Evolutionary conservation across 1,140 invertebrate genomes (phyloP).

Genomic region (Pogonomyrmex californicus): DNA sequence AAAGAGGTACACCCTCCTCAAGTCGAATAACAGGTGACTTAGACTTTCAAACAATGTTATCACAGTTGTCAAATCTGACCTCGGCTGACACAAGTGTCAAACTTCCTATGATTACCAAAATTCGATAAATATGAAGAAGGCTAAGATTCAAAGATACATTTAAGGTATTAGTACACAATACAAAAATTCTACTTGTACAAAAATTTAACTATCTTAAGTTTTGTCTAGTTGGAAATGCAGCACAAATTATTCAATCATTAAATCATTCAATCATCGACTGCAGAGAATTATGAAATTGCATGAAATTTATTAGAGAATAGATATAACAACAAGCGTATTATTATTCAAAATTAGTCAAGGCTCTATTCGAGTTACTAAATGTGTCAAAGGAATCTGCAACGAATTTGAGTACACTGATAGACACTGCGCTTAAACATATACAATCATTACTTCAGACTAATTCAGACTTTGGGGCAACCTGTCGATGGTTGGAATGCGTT

Average conservation of each 20-base stretch:
- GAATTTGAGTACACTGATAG: neutral
- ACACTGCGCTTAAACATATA: slow-evolving; percentile 3
- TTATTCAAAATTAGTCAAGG: neutral
- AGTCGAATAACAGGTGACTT: no score
- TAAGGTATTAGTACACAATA: neutral
- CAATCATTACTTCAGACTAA: neutral
- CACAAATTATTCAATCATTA: neutral
- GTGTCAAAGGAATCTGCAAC: neutral
- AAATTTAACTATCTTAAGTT: slow-evolving; percentile 17
- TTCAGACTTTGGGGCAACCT: neutral
- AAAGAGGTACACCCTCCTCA: no score
- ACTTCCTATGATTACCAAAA: slow-evolving; percentile 4
- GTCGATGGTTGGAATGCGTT: neutral
- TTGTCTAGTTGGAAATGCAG: neutral
- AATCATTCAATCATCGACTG: neutral
- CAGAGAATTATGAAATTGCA: neutral
- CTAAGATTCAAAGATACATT: neutral
- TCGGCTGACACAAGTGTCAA: neutral
- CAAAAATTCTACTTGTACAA: neutral
- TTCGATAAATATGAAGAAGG: neutral
- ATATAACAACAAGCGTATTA: neutral
- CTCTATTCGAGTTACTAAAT: neutral
- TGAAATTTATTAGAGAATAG: neutral
- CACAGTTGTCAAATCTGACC: neutral
- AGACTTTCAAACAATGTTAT: no score